Evolutionary conservation across 1,140 invertebrate genomes (phyloP).

Genomic region (Drosophila hydei): DNA sequence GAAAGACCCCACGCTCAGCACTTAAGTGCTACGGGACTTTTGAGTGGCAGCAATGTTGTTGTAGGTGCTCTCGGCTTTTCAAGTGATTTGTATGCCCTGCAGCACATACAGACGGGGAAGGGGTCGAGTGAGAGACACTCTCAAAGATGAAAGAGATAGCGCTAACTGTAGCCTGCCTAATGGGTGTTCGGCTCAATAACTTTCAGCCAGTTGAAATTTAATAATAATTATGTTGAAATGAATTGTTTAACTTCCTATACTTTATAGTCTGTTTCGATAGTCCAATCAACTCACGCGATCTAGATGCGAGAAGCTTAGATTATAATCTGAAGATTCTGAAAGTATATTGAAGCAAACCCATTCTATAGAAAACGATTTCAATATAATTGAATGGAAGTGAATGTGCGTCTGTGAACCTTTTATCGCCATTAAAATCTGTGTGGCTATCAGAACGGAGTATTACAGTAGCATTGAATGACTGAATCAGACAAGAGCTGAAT

Average conservation of each 20-base stretch:
- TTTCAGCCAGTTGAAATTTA: no score
- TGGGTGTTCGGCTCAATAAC: no score
- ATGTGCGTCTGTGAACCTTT: background rate
- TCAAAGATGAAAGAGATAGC: constrained; percentile 65
- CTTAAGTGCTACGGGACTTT: constrained; percentile 74
- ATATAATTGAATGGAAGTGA: no score
- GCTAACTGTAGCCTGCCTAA: constrained; percentile 12
- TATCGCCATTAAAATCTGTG: background rate
- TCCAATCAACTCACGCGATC: no score
- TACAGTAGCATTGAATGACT: constrained; percentile 24
- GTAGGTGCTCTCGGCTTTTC: constrained; percentile 60
- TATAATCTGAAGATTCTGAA: no score
- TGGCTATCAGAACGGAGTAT: background rate
- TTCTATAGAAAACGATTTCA: no score
- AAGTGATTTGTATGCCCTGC: constrained; percentile 47
- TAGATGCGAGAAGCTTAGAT: no score
- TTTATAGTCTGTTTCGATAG: no score
- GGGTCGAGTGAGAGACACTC: constrained; percentile 13
- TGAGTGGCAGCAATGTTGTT: constrained; percentile 70
- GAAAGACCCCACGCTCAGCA: constrained; percentile 40
- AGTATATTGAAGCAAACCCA: no score
- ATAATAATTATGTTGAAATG: no score
- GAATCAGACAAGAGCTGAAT: constrained; percentile 6
- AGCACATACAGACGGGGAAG: background rate
- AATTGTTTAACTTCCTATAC: no score